Evolutionary conservation across 37 sponge, comb jelly and placozoan species (phyloP), one percentile per base, ranked within the genome.

Genomic region (Eunapius fragilis): DNA sequence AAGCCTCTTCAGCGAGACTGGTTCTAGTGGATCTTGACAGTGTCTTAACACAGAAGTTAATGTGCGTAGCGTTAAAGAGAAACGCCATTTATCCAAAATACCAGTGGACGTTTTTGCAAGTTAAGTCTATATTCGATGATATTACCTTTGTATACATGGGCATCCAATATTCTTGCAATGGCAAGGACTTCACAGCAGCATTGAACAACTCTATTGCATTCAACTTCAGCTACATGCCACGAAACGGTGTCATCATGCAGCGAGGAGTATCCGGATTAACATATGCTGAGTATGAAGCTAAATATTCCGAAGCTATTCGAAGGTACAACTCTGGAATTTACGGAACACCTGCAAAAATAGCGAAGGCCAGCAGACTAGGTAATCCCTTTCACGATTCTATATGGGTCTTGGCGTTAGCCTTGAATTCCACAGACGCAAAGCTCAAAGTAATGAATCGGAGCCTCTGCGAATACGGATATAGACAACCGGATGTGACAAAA

Each of bases 321-420:
- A 0, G 10, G 2, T 69, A 77, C 77, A 77, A 77, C 38, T 25
- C 23, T 6, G 19, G 37, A 11, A 36, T n/a, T 34, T 22, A n/a
- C 22, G 77, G 37, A 70, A 26, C 26, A 36, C 24, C 36, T 28
- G 11, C 11, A 22, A 41, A 41, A 41, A 41, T 41, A 41, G 41
- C 41, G 41, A 41, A 41, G 6, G 41, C 6, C 6, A 41, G 41
- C 41, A 41, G 6, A 6, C 41, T 41, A 41, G 41, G 41, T 41
- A 41, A 41, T 6, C 41, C 41, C 6, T 41, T 41, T 33, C 78
- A 73, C 45, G 86, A 86, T 78, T 79, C 49, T 14, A 32, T 79
- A 13, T 86, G 86, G 85, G 31, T 78, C 0, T 70, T 85, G 32
- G 77, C 70, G 23, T 45, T 85, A 30, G 85, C 85, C 3, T 41